Percentiles rank a stretch among this genome's conserved stretches.
Conservation (phyloP, 2,113 vertebrate genomes). For the Blennius ocellaris region DNA sequence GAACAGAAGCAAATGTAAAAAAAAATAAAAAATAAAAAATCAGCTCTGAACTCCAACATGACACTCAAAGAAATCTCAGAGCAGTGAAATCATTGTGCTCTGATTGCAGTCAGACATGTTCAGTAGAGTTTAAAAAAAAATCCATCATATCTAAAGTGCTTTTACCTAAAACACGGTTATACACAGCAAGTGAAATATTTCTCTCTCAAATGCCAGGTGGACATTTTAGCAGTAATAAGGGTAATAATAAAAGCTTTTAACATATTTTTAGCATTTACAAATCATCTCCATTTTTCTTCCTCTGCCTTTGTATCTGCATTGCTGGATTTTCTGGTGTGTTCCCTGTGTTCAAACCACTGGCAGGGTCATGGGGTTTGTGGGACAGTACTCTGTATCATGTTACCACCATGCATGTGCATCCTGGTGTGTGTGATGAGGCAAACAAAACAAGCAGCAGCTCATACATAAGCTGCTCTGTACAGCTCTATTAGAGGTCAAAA, state of each 20-base stretch:
- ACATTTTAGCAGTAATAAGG: not conserved
- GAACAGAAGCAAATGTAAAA: slow-evolving; percentile 23
- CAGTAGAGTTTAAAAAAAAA: not conserved
- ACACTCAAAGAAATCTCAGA: slow-evolving; percentile 13
- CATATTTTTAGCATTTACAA: too few species aligned
- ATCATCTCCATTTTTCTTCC: not conserved
- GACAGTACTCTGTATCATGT: not conserved
- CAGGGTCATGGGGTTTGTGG: not conserved
- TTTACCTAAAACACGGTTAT: slow-evolving; percentile 1
- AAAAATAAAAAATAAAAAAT: not conserved
- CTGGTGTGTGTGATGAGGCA: not conserved
- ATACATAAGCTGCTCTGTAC: not conserved
- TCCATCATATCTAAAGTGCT: not conserved
- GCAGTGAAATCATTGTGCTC: slow-evolving; percentile 26
- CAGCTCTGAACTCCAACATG: slow-evolving; percentile 9
- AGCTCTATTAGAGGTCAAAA: slow-evolving; percentile 17
- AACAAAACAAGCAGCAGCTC: slow-evolving; percentile 1
- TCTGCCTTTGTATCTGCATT: not conserved
- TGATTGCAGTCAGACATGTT: slow-evolving; percentile 4
- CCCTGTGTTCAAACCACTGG: not conserved
- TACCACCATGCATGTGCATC: slow-evolving; percentile 4
- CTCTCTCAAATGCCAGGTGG: not conserved
- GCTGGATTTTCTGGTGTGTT: not conserved
- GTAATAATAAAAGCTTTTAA: too few species aligned
- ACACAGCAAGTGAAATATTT: not conserved